A percentile compares a stretch with the other conserved stretches of the same genome.
These are phyloP conservation scores for Agriopis aurantiaria DNA, from an alignment of 2,888 invertebrate genomes.

Conservation along the genomic window DNA sequence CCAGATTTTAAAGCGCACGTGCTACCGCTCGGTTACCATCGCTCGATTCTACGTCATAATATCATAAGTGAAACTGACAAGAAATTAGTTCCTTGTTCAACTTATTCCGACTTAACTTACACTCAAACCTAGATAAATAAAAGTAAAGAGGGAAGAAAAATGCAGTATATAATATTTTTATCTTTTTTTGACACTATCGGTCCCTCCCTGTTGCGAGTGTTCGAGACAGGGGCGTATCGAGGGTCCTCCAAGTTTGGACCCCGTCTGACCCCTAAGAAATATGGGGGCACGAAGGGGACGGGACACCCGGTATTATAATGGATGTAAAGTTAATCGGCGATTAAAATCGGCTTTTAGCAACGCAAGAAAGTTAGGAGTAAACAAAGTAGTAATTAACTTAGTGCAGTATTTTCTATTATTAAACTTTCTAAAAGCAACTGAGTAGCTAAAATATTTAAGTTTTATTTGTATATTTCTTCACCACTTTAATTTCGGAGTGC, in stretches of 20 bases:
- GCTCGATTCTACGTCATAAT: background rate
- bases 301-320: constrained; percentile 48
- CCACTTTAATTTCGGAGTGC: background rate
- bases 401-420: background rate
- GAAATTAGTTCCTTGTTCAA: background rate
- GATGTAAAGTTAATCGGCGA: constrained; percentile 54
- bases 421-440: no score
- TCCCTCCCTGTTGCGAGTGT: constrained; percentile 74
- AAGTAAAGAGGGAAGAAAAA: constrained; percentile 54
- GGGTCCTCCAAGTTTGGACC: constrained; percentile 74
- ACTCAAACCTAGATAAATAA: constrained; percentile 22
- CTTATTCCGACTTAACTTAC: background rate
- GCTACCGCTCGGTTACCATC: no score
- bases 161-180: constrained; percentile 84
- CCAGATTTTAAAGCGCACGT: no score
- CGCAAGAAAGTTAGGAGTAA: constrained; percentile 5
- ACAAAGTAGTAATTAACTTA: background rate
- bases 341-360: constrained; percentile 43
- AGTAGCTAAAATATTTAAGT: no score
- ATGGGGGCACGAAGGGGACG: constrained; percentile 61
- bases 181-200: constrained; percentile 86
- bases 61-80: background rate
- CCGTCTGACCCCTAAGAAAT: constrained; percentile 76
- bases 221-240: constrained; percentile 80
- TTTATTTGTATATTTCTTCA: background rate